phyloP scores from a whole-genome alignment of 2,113 vertebrate genomes.

The Dicentrarchus labrax region DNA sequence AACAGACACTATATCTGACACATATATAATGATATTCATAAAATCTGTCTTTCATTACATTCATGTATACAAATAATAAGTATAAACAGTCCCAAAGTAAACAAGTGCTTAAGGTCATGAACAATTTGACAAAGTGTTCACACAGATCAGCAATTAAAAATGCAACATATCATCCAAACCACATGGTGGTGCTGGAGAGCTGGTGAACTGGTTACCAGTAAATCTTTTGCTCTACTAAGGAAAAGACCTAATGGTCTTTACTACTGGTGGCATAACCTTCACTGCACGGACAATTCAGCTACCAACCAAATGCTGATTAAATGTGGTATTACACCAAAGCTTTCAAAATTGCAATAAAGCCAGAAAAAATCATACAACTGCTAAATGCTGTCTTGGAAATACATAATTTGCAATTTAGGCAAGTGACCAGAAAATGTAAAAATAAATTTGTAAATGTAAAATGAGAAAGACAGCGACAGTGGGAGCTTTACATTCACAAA shows the following conservation, averaged over 20 bases:
- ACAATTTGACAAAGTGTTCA: no score
- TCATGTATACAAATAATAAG: not conserved
- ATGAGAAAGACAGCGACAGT: no score
- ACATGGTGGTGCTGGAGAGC: conserved; percentile 50
- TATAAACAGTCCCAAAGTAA: no score
- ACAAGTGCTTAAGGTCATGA: no score
- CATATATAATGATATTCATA: no score
- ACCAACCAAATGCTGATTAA: not conserved
- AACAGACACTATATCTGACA: not conserved
- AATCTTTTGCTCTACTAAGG: not conserved
- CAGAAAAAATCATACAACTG: not conserved
- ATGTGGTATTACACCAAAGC: not conserved
- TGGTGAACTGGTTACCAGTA: not conserved
- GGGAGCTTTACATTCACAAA: not conserved
- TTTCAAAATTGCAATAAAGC: not conserved
- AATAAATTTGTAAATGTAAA: no score
- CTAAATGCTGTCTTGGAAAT: not conserved
- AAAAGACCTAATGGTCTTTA: not conserved
- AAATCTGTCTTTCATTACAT: not conserved
- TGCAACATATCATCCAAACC: not conserved
- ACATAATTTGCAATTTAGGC: not conserved
- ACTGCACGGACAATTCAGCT: not conserved
- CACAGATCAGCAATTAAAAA: not conserved
- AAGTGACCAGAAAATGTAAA: no score
- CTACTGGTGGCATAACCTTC: no score